Evolutionary conservation across 1,140 invertebrate species (phyloP).

Genomic region (Proctacanthus coquilletti): DNA sequence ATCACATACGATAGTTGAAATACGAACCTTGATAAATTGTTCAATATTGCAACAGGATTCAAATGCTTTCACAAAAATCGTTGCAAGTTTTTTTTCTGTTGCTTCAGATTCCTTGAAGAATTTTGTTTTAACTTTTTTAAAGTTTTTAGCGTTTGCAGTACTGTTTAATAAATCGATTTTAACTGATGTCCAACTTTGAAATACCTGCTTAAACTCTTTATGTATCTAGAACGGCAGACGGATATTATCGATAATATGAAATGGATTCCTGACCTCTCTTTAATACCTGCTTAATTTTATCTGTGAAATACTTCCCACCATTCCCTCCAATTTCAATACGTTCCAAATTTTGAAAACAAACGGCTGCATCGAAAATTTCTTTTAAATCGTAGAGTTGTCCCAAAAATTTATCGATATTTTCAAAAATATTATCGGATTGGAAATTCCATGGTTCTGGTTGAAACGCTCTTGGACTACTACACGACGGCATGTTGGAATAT

Average conservation of each 20-base stretch:
- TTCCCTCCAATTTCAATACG: constrained; percentile 66
- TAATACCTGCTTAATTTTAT: constrained; percentile 35
- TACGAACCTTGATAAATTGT: constrained; percentile 43
- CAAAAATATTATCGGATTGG: constrained; percentile 48
- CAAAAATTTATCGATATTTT: constrained; percentile 45
- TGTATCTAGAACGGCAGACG: constrained; percentile 15
- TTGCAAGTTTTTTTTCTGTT: constrained; percentile 53
- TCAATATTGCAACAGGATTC: constrained; percentile 54
- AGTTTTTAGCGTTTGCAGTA: constrained; percentile 38
- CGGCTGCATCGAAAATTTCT: constrained; percentile 47
- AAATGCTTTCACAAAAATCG: constrained; percentile 53
- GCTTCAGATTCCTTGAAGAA: constrained; percentile 38
- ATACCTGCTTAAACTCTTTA: constrained; percentile 47
- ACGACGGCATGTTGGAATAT: no score
- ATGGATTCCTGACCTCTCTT: constrained; percentile 11
- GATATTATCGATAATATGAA: no score
- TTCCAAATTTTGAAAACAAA: constrained; percentile 69
- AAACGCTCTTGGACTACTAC: no score
- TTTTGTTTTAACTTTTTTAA: constrained; percentile 38
- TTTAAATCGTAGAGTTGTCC: constrained; percentile 36
- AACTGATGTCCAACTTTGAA: constrained; percentile 48
- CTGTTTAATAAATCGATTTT: constrained; percentile 31
- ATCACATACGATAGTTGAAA: no score
- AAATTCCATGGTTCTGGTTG: constrained; percentile 55
- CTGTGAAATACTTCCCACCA: constrained; percentile 43